These are phyloP conservation scores for Phenacoccus solenopsis DNA, from an alignment of 1,140 invertebrate species.

Conservation along the genomic window DNA sequence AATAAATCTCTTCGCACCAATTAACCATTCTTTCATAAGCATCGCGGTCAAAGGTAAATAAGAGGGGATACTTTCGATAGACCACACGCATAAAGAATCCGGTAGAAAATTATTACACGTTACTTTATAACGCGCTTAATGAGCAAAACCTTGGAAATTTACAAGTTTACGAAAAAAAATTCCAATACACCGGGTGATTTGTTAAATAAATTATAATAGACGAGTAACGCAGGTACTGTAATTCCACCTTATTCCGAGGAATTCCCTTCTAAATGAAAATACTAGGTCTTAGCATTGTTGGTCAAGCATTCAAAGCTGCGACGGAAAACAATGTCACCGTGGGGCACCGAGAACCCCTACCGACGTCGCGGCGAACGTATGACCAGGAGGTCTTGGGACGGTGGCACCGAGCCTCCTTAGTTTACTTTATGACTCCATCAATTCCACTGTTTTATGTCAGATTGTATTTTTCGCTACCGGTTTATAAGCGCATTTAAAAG, in stretches of 20 bases:
- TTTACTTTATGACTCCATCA: slow-evolving; percentile 13
- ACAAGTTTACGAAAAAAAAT: neutral
- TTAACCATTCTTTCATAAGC: neutral
- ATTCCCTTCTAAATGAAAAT: neutral
- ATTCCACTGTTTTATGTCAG: slow-evolving; percentile 6
- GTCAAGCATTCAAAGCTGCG: neutral
- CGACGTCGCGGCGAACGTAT: neutral
- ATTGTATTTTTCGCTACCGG: slow-evolving; percentile 4
- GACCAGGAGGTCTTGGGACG: neutral
- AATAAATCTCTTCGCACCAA: neutral
- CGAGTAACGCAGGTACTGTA: neutral
- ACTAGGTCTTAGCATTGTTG: neutral
- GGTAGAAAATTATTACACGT: neutral
- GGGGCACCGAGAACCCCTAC: slow-evolving; percentile 5
- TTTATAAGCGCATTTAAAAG: neutral
- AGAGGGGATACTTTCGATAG: neutral
- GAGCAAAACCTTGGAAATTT: neutral
- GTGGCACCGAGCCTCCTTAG: neutral
- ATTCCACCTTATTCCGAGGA: neutral
- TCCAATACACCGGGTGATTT: neutral
- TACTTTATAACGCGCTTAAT: neutral
- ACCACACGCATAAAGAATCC: neutral
- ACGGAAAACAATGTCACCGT: slow-evolving; percentile 1
- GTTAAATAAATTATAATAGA: neutral
- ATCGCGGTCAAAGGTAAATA: neutral